Evolutionary conservation across 2,888 invertebrate genomes (phyloP), one percentile per base, ranked within the genome.

Genomic region (Allolobophora icterica): DNA sequence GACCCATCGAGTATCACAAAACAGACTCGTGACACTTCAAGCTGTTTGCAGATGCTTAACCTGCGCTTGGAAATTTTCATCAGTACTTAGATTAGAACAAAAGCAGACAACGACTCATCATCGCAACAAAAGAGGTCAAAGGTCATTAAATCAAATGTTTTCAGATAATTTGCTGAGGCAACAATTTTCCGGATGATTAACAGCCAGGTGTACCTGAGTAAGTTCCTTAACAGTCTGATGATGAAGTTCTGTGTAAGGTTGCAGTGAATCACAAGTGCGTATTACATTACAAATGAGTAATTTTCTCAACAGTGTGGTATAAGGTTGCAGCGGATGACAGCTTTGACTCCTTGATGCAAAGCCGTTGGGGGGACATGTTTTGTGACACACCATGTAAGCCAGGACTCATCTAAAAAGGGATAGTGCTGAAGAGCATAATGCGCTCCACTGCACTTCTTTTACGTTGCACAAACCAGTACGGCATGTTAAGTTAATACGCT

Each of bases 121-220:
- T 6, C 6, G 71, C 52, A 71, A 71, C 71, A n/a, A 24, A 71
- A 13, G 71, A 71, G 71, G n/a, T 71, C 71, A 71, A 71, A 71
- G 71, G 71, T 71, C 71, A 71, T 71, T 71, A 71, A 71, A 71
- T 71, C 71, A n/a, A 71, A 71, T 71, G 71, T 71, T 71, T 71
- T n/a, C 71, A 30, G n/a, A n/a, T n/a, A 71, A n/a, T 71, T n/a
- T n/a, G 71, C 71, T 71, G 71, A 71, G 30, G n/a, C 71, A 71
- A 52, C n/a, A 8, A 11, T n/a, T 71, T 71, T 71, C 30, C 71
- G 1, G 71, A n/a, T 71, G 8, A 71, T 30, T 11, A 71, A 71
- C 8, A 3, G 21, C 6, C 24, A 30, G 71, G 8, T 71, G 71
- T n/a, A 30, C 1, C 30, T 71, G 71, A 71, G 30, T 71, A 71